A percentile compares a stretch with the other conserved stretches of the same genome.
Evolutionary conservation across 2,113 vertebrate species (phyloP).

Genomic region (Ictalurus punctatus): DNA sequence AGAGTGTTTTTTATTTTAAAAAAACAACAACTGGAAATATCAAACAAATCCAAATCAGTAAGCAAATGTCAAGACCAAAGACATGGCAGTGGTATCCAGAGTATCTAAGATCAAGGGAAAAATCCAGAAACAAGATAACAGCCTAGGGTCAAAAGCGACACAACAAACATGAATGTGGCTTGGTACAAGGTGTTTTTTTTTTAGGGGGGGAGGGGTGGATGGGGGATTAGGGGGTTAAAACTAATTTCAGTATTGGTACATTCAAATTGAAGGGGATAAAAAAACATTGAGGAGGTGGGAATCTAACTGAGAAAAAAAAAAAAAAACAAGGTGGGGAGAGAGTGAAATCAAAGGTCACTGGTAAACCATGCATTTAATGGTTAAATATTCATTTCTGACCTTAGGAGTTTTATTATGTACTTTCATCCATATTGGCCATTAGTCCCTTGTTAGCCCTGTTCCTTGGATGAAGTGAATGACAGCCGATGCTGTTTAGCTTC

Average conservation of each 20-base stretch:
- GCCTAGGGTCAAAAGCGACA: background rate
- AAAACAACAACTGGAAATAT: too few species aligned
- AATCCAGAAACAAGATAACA: background rate
- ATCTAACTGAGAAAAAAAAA: background rate
- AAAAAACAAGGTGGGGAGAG: too few species aligned
- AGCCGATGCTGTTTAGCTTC: constrained; percentile 45
- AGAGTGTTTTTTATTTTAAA: too few species aligned
- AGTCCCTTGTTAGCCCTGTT: constrained; percentile 56
- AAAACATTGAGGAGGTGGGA: background rate
- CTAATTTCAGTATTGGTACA: background rate
- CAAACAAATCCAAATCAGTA: background rate
- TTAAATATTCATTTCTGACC: constrained; percentile 73
- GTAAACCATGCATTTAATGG: constrained; percentile 43
- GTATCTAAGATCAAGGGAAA: background rate
- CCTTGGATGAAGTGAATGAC: constrained; percentile 45
- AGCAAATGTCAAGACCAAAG: background rate
- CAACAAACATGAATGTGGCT: background rate
- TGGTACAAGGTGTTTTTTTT: background rate
- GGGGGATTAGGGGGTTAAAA: too few species aligned
- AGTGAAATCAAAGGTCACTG: background rate
- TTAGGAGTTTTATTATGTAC: constrained; percentile 58
- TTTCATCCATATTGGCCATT: constrained; percentile 28
- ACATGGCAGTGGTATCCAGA: background rate
- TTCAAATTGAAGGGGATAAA: background rate
- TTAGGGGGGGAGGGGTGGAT: too few species aligned